Evolutionary conservation across 1,140 invertebrate genomes (phyloP).

Genomic region (Glomeris maerens): DNA sequence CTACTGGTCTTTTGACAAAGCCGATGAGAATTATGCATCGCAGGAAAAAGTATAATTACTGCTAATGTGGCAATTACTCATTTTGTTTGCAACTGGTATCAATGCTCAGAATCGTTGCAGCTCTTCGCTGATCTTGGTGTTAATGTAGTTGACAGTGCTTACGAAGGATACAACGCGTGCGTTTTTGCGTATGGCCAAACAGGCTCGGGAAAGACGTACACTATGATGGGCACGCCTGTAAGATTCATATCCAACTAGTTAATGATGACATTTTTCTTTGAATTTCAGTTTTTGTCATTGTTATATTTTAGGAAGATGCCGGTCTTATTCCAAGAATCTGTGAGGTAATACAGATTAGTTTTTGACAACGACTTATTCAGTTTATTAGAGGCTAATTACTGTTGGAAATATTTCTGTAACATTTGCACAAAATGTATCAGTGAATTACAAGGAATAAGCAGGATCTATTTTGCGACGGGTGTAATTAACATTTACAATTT

Average conservation of each 20-base stretch:
- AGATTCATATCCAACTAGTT: no score
- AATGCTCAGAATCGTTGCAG: slow-evolving; percentile 29
- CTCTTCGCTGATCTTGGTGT: slow-evolving; percentile 74
- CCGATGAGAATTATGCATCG: slow-evolving; percentile 55
- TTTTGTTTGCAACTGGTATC: slow-evolving; percentile 17
- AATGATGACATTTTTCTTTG: no score
- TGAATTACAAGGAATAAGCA: no score
- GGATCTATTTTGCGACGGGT: no score
- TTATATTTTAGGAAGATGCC: neutral
- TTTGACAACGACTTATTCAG: no score
- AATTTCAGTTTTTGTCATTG: no score
- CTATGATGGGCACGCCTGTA: slow-evolving; percentile 96
- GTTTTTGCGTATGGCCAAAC: slow-evolving; percentile 91
- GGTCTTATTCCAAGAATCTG: slow-evolving; percentile 1
- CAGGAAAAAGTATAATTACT: slow-evolving; percentile 41
- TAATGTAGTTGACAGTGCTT: slow-evolving; percentile 84
- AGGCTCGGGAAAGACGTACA: slow-evolving; percentile 92
- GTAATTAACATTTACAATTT: no score
- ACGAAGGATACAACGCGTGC: slow-evolving; percentile 93
- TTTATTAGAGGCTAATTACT: no score
- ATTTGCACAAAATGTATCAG: no score
- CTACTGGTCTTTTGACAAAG: slow-evolving; percentile 67
- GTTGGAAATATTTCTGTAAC: no score
- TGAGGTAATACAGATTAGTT: no score
- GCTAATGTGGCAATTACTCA: slow-evolving; percentile 2